Evolutionary conservation across 2,888 invertebrate species (phyloP).

Genomic region (Rhaphigaster nebulosa): DNA sequence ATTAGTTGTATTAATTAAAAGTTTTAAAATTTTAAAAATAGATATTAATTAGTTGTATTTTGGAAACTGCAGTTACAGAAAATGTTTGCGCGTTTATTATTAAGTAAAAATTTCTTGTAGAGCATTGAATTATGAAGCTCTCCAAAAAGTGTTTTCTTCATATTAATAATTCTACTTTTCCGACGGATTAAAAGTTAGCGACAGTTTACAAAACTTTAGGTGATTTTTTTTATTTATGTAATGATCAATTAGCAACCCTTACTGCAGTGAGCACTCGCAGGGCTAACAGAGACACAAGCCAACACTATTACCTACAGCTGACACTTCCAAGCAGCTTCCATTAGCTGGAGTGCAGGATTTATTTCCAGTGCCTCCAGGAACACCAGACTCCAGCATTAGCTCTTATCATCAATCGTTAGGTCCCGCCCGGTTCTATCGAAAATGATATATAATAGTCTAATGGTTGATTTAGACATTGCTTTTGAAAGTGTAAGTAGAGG

Average conservation of each 20-base stretch:
- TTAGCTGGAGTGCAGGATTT: not conserved
- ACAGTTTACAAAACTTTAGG: no score
- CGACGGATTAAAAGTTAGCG: no score
- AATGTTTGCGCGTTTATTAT: no score
- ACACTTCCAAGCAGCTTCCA: not conserved
- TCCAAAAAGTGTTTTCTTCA: no score
- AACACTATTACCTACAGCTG: not conserved
- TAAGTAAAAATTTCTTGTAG: no score
- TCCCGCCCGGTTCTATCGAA: not conserved
- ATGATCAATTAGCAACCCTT: not conserved
- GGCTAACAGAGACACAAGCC: not conserved
- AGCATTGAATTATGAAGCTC: no score
- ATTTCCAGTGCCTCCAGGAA: not conserved
- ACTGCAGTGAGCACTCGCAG: not conserved
- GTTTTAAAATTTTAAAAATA: no score
- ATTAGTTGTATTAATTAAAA: no score
- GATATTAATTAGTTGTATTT: no score
- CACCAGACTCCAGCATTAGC: not conserved
- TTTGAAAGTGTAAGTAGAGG: not conserved
- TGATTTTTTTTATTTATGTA: no score
- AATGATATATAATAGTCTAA: not conserved
- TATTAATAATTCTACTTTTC: no score
- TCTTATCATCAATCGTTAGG: not conserved
- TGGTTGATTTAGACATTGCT: not conserved
- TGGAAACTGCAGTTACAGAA: no score